These are phyloP conservation scores for Alectura lathami DNA, from an alignment of 2,113 vertebrate species.

Conservation along the genomic window DNA sequence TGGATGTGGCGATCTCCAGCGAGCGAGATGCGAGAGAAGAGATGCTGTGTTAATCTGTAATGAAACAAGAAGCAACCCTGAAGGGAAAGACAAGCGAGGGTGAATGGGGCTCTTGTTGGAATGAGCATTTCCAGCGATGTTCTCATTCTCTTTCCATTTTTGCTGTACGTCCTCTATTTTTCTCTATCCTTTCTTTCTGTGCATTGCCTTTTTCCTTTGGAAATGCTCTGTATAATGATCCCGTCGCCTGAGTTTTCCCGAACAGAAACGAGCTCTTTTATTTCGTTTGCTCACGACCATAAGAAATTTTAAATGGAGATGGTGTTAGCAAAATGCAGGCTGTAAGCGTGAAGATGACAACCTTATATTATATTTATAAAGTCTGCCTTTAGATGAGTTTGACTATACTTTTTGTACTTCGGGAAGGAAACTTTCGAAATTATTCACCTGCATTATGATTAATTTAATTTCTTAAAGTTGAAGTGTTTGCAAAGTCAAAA, in stretches of 20 bases:
- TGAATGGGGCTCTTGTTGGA: constrained; percentile 49
- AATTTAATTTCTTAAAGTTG: constrained; percentile 67
- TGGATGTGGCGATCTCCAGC: constrained; percentile 26
- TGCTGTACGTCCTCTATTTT: neutral
- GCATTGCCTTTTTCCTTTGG: neutral
- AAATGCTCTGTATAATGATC: constrained; percentile 18
- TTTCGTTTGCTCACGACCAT: constrained; percentile 29
- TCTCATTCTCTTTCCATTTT: constrained; percentile 46
- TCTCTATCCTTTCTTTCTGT: neutral
- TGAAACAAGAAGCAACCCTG: constrained; percentile 53
- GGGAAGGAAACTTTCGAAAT: constrained; percentile 64
- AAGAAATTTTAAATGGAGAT: constrained; percentile 37
- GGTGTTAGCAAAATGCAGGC: constrained; percentile 29
- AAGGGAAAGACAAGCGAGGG: constrained; percentile 39
- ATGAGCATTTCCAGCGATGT: constrained; percentile 28
- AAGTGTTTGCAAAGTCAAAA: constrained; percentile 54
- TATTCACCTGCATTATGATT: constrained; percentile 65
- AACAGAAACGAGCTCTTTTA: constrained; percentile 34
- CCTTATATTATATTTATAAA: constrained; percentile 71
- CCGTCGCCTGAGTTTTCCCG: neutral
- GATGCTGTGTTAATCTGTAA: constrained; percentile 64
- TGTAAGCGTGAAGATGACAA: constrained; percentile 38
- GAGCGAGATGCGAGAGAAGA: neutral
- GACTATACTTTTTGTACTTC: constrained; percentile 52
- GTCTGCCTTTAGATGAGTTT: constrained; percentile 53